Conservation (phyloP, 2,797 vertebrate species). For the Mormyrus proboscirostris region DNA sequence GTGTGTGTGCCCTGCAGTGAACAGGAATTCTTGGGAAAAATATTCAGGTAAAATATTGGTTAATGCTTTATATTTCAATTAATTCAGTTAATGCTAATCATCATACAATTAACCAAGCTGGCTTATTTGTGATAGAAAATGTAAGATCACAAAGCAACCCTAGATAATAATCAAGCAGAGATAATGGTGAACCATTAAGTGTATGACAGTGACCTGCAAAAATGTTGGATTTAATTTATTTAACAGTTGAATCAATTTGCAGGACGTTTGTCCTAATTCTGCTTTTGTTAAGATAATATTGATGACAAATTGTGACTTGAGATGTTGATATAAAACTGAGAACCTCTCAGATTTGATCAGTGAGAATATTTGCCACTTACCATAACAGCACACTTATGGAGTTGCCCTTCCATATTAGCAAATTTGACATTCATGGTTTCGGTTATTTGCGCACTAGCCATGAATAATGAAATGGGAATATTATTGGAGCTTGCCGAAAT, state of each 20-base stretch:
- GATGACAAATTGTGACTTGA: not conserved
- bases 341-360: too few species aligned
- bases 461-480: not conserved
- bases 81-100: not conserved
- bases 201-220: not conserved
- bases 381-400: not conserved
- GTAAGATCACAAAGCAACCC: not conserved
- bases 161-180: not conserved
- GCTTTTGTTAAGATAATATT: not conserved
- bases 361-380: not conserved
- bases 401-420: not conserved
- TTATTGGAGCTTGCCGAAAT: not conserved
- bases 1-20: not conserved
- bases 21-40: not conserved
- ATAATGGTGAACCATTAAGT: not conserved
- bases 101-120: not conserved
- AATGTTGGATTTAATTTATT: not conserved
- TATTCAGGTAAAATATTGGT: not conserved
- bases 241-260: not conserved
- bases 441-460: not conserved
- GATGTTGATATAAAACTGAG: too few species aligned
- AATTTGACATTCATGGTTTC: not conserved
- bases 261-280: not conserved
- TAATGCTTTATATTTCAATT: not conserved
- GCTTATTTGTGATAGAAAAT: not conserved